Evolutionary conservation across 2,113 vertebrate genomes (phyloP), one percentile per base, ranked within the genome.

Genomic region (Passer domesticus): DNA sequence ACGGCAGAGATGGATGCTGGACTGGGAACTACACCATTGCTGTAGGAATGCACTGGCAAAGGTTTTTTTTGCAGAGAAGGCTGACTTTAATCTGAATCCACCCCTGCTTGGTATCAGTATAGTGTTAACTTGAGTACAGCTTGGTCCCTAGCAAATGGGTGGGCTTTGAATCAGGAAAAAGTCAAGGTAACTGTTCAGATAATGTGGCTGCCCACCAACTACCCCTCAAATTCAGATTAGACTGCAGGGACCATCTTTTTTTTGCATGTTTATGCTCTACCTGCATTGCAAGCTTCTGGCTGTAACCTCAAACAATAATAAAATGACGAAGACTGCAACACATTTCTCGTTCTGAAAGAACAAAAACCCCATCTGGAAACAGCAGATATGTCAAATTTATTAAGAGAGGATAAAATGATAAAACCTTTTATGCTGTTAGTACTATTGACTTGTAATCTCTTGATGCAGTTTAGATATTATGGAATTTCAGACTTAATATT

Each of bases 401-500:
- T 74, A 66, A 95, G 49, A 87, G 66, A 62, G 37, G 66, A 47
- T 76, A 73, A 96, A 85, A 5, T 15, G 2, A 88, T 80, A 62
- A 62, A 62, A 62, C 59, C 27, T 74, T 95, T 55, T 31, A 41
- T 64, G 37, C 58, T 78, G 3, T 90, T 92, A 81, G 49, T 50
- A 41, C 52, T 88, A 72, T 93, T 96, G 93, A 81, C 60, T 90
- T 93, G 68, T 81, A 95, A 90, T 95, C 92, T 92, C 90, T 86
- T 74, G 79, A 67, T 92, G 83, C 83, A 83, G 72, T 90, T 96
- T 75, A 94, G 85, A 60, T 83, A 68, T 82, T 81, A 81, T 1
- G 18, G 88, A 72, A 68, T 75, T 93, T 80, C 77, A 92, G 56
- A 87, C 83, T 86, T 90, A 80, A 92, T 94, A 92, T 92, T 90